Evolutionary conservation across 2,797 vertebrate species (phyloP).

Genomic region (Erithacus rubecula): DNA sequence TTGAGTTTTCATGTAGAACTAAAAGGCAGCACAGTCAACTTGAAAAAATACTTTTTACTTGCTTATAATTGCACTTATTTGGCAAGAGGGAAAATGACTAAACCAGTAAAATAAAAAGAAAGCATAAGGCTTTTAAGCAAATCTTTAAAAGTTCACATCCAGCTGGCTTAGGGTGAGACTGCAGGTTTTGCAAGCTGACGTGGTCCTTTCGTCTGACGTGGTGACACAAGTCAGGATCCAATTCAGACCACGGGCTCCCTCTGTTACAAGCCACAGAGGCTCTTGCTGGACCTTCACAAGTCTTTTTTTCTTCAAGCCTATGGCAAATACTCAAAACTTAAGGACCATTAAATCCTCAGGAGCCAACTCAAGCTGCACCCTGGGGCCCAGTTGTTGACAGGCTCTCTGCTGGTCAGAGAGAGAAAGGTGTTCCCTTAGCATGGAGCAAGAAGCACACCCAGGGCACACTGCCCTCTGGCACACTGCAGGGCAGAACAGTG

Average conservation of each 20-base stretch:
- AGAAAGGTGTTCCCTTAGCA: not conserved
- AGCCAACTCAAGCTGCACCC: not conserved
- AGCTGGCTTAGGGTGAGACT: not conserved
- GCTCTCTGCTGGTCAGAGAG: not conserved
- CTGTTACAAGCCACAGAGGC: not conserved
- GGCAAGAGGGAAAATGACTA: constrained; percentile 31
- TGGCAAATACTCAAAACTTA: not conserved
- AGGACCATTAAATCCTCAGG: not conserved
- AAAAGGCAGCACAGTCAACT: not conserved
- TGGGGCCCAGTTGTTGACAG: not conserved
- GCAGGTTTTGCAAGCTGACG: constrained; percentile 32
- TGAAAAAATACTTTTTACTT: constrained; percentile 16
- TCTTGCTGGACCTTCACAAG: not conserved
- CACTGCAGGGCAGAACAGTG: not conserved
- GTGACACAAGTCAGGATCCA: not conserved
- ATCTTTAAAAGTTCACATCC: constrained; percentile 24
- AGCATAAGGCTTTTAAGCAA: constrained; percentile 5
- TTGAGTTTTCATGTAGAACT: constrained; percentile 20
- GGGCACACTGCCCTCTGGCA: not conserved
- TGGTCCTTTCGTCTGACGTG: not conserved
- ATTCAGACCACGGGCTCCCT: not conserved
- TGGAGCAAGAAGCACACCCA: not conserved
- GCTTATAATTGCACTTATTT: constrained; percentile 41
- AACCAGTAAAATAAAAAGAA: constrained; percentile 43
- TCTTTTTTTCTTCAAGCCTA: not conserved